phyloP scores from a whole-genome alignment of 2,888 invertebrate species.

The Melinaea marsaeus region DNA sequence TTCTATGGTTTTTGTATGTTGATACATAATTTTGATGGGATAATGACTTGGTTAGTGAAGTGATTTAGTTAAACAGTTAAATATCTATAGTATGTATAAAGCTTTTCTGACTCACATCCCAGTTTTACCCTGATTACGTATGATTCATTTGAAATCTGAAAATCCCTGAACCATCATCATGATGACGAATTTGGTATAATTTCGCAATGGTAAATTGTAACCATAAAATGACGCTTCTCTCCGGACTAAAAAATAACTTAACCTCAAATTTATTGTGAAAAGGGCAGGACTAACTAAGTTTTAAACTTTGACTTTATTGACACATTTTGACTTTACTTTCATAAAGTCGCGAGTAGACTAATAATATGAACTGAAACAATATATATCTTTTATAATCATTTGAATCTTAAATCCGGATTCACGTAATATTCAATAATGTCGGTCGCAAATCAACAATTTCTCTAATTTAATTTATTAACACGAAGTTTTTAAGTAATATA shows the following conservation, averaged over 20 bases:
- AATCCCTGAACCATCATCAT: constrained; percentile 41
- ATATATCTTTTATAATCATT: no score
- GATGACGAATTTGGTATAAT: constrained; percentile 44
- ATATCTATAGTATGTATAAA: neutral
- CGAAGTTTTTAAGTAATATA: no score
- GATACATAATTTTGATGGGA: constrained; percentile 13
- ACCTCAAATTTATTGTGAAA: no score
- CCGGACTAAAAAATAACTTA: constrained; percentile 3
- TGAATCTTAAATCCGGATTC: no score
- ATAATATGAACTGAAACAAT: no score
- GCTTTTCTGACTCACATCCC: neutral
- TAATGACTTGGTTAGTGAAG: constrained; percentile 12
- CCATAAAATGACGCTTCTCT: constrained; percentile 37
- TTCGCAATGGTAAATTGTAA: constrained; percentile 37
- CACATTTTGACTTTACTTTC: no score
- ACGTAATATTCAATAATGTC: no score
- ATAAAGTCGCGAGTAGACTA: no score
- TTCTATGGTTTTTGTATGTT: constrained; percentile 29
- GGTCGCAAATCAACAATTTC: no score
- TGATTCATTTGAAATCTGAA: constrained; percentile 39
- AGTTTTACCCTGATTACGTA: neutral
- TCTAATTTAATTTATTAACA: no score
- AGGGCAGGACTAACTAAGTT: no score
- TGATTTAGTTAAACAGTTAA: neutral
- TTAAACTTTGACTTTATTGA: no score